Evolutionary conservation across 2,888 invertebrate species (phyloP).

Genomic region (Protonemura montana): DNA sequence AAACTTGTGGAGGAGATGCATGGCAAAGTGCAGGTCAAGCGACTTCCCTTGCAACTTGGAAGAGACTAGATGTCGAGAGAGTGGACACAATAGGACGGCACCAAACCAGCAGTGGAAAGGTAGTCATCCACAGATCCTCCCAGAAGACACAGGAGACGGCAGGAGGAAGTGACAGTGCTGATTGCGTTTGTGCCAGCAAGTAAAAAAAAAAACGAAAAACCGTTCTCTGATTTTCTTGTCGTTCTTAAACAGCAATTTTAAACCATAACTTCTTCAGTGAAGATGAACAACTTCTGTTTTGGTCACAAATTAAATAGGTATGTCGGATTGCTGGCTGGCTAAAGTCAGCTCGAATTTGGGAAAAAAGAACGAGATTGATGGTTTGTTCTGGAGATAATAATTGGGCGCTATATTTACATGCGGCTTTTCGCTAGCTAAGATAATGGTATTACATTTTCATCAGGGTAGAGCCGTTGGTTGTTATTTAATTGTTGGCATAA

Average conservation of each 20-base stretch:
- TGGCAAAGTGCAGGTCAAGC: background rate
- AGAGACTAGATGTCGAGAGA: background rate
- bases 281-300: background rate
- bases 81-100: background rate
- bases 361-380: background rate
- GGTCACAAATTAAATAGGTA: background rate
- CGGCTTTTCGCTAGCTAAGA: background rate
- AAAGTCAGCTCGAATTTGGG: background rate
- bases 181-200: background rate
- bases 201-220: background rate
- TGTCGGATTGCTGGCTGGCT: background rate
- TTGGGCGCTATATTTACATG: background rate
- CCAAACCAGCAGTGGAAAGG: background rate
- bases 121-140: slow-evolving; percentile 23
- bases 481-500: slow-evolving; percentile 36
- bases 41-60: background rate
- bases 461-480: background rate
- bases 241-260: background rate
- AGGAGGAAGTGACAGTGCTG: slow-evolving; percentile 18
- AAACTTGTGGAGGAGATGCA: background rate
- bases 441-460: background rate
- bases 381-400: background rate
- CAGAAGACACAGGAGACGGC: background rate
- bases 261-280: background rate
- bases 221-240: background rate